Conservation (phyloP, 1,140 invertebrate species). For the Drosophila erecta region DNA sequence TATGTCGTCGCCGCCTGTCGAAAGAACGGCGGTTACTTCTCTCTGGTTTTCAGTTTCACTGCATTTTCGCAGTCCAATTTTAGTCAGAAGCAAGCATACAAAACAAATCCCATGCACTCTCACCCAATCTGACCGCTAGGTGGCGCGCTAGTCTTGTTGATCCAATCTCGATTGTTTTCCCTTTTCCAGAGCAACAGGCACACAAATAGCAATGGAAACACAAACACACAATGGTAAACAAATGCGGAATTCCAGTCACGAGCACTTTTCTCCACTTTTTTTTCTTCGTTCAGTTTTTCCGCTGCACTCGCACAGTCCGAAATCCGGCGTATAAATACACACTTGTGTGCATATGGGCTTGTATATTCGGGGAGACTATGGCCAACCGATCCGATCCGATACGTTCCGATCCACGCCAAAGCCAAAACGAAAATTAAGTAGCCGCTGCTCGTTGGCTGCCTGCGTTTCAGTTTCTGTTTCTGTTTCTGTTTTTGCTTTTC, state of each 20-base stretch:
- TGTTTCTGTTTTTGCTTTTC: slow-evolving; percentile 20
- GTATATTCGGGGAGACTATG: slow-evolving; percentile 22
- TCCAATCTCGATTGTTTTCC: slow-evolving; percentile 20
- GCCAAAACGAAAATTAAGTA: slow-evolving; percentile 80
- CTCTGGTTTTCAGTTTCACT: slow-evolving; percentile 5
- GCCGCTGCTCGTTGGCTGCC: slow-evolving; percentile 45
- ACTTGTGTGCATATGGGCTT: slow-evolving; percentile 6
- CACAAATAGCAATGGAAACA: neutral
- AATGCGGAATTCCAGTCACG: slow-evolving; percentile 54
- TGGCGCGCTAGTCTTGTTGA: slow-evolving; percentile 37
- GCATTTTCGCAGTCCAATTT: neutral
- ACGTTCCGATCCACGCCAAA: slow-evolving; percentile 61
- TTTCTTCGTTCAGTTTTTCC: neutral
- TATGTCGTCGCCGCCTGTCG: slow-evolving; percentile 77
- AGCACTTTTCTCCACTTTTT: slow-evolving; percentile 49
- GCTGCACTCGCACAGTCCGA: slow-evolving; percentile 4
- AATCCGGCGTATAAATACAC: neutral
- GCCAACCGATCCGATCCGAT: slow-evolving; percentile 38
- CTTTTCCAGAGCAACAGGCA: slow-evolving; percentile 15
- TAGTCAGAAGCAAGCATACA: too few relatives aligned
- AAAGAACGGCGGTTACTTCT: slow-evolving; percentile 67
- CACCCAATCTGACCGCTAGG: slow-evolving; percentile 43
- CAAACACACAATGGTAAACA: slow-evolving; percentile 37
- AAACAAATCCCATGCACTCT: slow-evolving; percentile 1
- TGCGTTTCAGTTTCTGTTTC: neutral